Evolutionary conservation across 1,140 invertebrate genomes (phyloP).

Genomic region (Platorchestia sp.): DNA sequence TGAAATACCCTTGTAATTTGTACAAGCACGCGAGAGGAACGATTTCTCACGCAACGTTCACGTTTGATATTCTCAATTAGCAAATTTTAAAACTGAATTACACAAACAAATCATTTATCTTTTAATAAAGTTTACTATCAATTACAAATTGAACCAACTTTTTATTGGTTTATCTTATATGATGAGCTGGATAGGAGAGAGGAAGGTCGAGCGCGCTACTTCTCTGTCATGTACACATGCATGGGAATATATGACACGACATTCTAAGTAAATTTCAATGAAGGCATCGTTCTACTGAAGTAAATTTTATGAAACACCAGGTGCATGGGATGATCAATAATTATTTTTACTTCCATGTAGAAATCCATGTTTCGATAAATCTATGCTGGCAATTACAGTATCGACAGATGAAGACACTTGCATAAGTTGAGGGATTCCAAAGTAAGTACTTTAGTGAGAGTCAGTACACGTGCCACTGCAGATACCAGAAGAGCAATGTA

Average conservation of each 20-base stretch:
- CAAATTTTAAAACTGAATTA: not conserved
- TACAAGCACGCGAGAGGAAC: not conserved
- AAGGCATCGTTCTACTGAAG: not conserved
- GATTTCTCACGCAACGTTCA: not conserved
- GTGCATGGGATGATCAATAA: too few species aligned
- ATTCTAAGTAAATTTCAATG: too few species aligned
- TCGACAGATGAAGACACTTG: too few species aligned
- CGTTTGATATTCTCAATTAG: not conserved
- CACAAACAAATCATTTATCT: not conserved
- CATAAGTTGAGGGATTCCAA: not conserved
- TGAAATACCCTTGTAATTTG: not conserved
- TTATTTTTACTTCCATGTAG: too few species aligned
- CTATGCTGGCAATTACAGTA: too few species aligned
- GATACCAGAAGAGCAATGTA: not conserved
- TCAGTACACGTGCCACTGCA: too few species aligned
- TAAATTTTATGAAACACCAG: not conserved
- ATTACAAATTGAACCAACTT: not conserved
- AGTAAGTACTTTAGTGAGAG: not conserved
- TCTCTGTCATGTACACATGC: not conserved
- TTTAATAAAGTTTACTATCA: not conserved
- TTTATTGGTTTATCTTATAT: too few species aligned
- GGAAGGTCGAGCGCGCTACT: too few species aligned
- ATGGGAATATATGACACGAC: not conserved
- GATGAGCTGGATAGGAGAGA: too few species aligned
- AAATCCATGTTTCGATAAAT: too few species aligned